Conservation (phyloP, 2,113 vertebrate genomes). For the Myrmecophaga tridactyla region DNA sequence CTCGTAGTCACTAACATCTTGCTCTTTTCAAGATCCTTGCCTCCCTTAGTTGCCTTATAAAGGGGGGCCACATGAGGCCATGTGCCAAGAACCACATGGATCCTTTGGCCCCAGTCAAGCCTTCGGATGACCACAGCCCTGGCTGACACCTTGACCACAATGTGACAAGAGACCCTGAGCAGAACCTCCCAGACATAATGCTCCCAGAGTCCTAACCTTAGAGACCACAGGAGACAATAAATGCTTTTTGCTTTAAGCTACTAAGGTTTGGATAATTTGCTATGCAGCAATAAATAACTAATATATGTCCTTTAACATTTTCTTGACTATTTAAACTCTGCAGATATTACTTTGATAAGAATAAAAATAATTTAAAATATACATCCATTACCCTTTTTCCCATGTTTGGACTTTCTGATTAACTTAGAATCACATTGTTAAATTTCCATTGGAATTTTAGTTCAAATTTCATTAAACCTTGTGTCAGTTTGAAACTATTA, state of each 20-base stretch:
- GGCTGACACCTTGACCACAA: not conserved
- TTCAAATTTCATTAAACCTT: not conserved
- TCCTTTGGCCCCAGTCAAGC: not conserved
- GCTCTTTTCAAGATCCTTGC: not conserved
- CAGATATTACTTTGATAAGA: not conserved
- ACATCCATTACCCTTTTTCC: not conserved
- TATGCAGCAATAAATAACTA: not conserved
- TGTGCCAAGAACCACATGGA: not conserved
- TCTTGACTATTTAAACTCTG: not conserved
- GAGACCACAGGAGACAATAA: not conserved
- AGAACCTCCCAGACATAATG: not conserved
- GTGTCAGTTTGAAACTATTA: no score
- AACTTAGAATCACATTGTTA: not conserved
- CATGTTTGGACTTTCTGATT: not conserved
- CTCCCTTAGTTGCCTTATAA: not conserved
- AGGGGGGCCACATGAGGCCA: not conserved
- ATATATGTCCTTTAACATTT: not conserved
- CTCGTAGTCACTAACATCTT: not conserved
- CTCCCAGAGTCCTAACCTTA: not conserved
- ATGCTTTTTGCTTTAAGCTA: not conserved
- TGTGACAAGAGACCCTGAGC: not conserved
- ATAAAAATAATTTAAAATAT: not conserved
- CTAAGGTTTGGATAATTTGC: not conserved
- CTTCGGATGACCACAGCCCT: not conserved
- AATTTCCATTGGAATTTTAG: not conserved